These are phyloP conservation scores for Capitulum mitella DNA, from an alignment of 2,888 invertebrate genomes.

Conservation along the genomic window DNA sequence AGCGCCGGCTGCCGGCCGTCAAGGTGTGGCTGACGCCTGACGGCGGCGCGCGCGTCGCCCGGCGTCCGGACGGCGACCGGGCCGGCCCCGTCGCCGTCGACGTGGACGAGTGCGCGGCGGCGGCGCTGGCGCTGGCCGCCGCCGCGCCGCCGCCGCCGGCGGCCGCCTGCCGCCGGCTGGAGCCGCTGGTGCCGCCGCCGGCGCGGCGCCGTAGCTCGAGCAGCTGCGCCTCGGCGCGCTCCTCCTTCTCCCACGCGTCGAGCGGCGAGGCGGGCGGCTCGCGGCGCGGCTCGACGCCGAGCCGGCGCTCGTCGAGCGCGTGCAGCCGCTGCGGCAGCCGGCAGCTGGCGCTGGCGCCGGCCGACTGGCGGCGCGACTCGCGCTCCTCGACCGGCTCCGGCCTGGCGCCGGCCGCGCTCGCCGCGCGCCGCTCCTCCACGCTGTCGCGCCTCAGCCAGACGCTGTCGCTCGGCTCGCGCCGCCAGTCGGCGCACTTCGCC, in stretches of 20 bases:
- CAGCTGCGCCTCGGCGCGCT: constrained; percentile 6
- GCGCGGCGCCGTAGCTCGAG: neutral
- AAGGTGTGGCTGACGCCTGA: constrained; percentile 6
- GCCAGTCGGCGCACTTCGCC: neutral
- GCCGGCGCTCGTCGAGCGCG: neutral
- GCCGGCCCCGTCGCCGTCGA: neutral
- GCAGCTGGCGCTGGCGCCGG: neutral
- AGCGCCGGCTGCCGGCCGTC: neutral
- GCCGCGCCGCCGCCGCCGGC: neutral
- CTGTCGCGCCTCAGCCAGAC: constrained; percentile 1
- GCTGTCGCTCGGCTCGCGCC: neutral
- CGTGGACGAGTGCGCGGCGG: neutral
- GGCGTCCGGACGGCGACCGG: neutral
- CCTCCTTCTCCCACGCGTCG: neutral
- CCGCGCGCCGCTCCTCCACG: neutral
- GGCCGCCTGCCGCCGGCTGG: neutral
- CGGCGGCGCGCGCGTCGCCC: neutral
- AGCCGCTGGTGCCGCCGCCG: neutral
- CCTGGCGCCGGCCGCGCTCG: neutral
- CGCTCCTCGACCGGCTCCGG: neutral
- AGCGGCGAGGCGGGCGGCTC: neutral
- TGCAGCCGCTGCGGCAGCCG: neutral
- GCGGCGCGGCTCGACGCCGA: neutral
- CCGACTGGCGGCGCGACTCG: neutral
- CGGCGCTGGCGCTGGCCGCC: no score